Base-by-base conservation (phyloP, 2,113 vertebrate genomes). In the Lophius piscatorius region DNA sequence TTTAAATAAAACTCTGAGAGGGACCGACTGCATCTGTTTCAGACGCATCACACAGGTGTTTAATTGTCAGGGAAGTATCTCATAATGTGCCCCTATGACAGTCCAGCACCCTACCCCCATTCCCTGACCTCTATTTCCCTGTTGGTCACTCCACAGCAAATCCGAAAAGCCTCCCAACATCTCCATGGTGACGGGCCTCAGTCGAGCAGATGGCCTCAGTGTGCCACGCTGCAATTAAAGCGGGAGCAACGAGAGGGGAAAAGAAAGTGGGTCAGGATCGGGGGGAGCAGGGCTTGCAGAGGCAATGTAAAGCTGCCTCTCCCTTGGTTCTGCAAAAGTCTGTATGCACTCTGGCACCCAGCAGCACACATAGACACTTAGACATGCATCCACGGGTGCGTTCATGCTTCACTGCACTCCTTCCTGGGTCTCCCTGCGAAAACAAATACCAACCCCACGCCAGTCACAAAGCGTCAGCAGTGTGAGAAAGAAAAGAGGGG, bases 101-200 rank as follows among this genome's bases (percentile, higher is more conserved):
- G 38, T 41, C 70, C 64, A 41, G 40, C 64, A 62, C 76, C 86
- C 84, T 66, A 49, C 82, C 84, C 82, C 82, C 84, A 71, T 57
- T 45, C 73, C 73, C 77, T 89, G 88, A 91, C 90, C 90, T 87
- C 82, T 59, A 87, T 85, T 77, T 66, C 82, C 81, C 79, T 73
- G 78, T 70, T 76, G 83, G 87, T 88, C 88, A 87, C 74, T 82
- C 67, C 28, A 38, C 57, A 47, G 71, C 79, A 89, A 92, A 92
- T 91, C 91, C 88, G 81, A 87, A 91, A 91, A 91, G 91, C 91
- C 90, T 91, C 87, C 79, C 84, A 73, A 84, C 85, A 83, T 92
- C 84, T 87, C 90, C 90, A 91, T 92, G 87, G 86, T 50, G 87
- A 92, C 90, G 50, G 85, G 76, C 83, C 87, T 88, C 90, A 69